Evolutionary conservation across 2,888 invertebrate species (phyloP), one percentile per base, ranked within the genome.

Genomic region (Calameuta idolon): DNA sequence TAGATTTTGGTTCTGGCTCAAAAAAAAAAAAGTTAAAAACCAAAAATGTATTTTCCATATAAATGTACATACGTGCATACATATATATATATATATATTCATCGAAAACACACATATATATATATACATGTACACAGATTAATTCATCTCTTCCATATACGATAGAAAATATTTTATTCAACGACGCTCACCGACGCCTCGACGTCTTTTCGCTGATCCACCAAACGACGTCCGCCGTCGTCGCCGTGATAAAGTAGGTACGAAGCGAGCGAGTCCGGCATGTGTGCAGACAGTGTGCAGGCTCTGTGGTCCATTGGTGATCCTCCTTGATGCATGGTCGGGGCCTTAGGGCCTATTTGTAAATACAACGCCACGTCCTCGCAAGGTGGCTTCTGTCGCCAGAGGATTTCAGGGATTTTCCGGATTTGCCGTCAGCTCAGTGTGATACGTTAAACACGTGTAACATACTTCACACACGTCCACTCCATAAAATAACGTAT

Each of bases 381-480:
- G 81, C 87, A 89, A 88, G 87, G 86, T 89, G 89, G 87, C 81
- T 81, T 82, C 75, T 85, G 85, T 89, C 87, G 78, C 81, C 82
- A 79, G 85, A 85, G 85, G 85, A 87, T 88, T 84, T 80, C 80
- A 83, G 83, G 84, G 87, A 87, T 89, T 89, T 85, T 83, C 84
- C 80, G 77, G 33, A 69, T 35, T 77, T 77, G 83, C 80, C 82
- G 81, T 83, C 86, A 83, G 31, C 71, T 34, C 33, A 15, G 12
- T 71, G 83, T 85, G 84, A 85, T 84, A 86, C 82, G 85, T 87
- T 85, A 86, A 88, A 86, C 85, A 86, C 82, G 85, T 87, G 84
- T 85, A 88, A 86, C 85, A 86, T 82, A 84, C 81, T 76, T 73
- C 77, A 80, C 78, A 77, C 80, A 82, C 79, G 23, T 55, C 55